These are phyloP conservation scores for Tuta absoluta DNA, from an alignment of 2,888 invertebrate genomes.

Conservation along the genomic window DNA sequence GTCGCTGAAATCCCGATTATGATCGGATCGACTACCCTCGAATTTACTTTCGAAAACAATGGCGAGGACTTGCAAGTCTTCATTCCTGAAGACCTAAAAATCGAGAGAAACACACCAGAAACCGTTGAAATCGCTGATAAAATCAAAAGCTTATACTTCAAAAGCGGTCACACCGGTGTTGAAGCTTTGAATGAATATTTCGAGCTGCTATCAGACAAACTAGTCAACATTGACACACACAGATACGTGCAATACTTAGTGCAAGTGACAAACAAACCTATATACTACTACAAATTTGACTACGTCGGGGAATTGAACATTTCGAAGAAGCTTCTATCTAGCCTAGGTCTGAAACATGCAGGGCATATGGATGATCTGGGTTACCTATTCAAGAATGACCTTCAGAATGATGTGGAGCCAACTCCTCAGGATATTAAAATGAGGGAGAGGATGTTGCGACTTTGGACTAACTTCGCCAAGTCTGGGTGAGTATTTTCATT, in stretches of 20 bases:
- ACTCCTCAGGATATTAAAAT: constrained; percentile 62
- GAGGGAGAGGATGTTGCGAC: constrained; percentile 66
- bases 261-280: constrained; percentile 60
- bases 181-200: constrained; percentile 58
- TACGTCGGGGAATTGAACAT: constrained; percentile 66
- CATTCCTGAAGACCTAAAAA: constrained; percentile 60
- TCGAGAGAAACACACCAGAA: constrained; percentile 57
- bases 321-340: constrained; percentile 43
- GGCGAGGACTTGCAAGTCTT: constrained; percentile 58
- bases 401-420: constrained; percentile 56
- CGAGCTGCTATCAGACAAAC: constrained; percentile 58
- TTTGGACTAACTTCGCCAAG: constrained; percentile 78
- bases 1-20: constrained; percentile 64
- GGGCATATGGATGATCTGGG: constrained; percentile 68
- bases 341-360: constrained; percentile 50
- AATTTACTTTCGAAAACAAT: constrained; percentile 49
- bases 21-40: constrained; percentile 62
- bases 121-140: constrained; percentile 54
- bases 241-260: constrained; percentile 65
- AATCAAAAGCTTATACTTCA: constrained; percentile 62
- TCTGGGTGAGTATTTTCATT: constrained; percentile 60
- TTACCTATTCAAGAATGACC: constrained; percentile 64
- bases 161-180: constrained; percentile 48
- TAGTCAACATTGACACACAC: constrained; percentile 57
- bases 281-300: constrained; percentile 70